Evolutionary conservation across 2,888 invertebrate species (phyloP).

Genomic region (Polylopha cassiicola): DNA sequence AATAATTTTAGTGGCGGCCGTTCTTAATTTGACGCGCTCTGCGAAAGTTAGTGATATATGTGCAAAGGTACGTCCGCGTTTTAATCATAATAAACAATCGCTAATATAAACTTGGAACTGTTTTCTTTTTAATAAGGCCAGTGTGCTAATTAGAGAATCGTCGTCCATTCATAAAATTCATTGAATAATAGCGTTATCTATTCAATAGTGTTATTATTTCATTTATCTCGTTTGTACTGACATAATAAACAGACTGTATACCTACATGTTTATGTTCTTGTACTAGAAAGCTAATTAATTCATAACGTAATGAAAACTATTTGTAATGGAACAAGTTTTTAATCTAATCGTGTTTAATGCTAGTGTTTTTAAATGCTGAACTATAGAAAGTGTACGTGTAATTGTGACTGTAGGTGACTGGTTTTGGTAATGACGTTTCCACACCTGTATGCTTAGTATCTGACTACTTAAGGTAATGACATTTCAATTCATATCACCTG

Average conservation of each 20-base stretch:
- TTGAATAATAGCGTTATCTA: constrained; percentile 8
- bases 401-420: constrained; percentile 1
- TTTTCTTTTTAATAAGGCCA: constrained; percentile 8
- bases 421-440: background rate
- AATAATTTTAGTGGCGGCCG: constrained; percentile 72
- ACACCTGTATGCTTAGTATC: background rate
- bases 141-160: background rate
- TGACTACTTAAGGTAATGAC: constrained; percentile 4
- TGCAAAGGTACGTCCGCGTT: background rate
- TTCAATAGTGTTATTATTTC: constrained; percentile 7
- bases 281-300: constrained; percentile 5
- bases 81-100: constrained; percentile 3
- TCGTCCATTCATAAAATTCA: constrained; percentile 15
- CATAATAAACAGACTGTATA: constrained; percentile 6
- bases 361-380: constrained; percentile 2
- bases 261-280: constrained; percentile 3
- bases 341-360: background rate
- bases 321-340: constrained; percentile 4
- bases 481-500: constrained; percentile 12
- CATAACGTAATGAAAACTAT: too few species aligned
- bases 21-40: constrained; percentile 32
- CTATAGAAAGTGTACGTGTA: constrained; percentile 3
- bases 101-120: constrained; percentile 7
- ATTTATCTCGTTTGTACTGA: constrained; percentile 9
- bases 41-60: constrained; percentile 8